Evolutionary conservation across 2,888 invertebrate species (phyloP), one percentile per base, ranked within the genome.

Genomic region (Miltochrista miniata): DNA sequence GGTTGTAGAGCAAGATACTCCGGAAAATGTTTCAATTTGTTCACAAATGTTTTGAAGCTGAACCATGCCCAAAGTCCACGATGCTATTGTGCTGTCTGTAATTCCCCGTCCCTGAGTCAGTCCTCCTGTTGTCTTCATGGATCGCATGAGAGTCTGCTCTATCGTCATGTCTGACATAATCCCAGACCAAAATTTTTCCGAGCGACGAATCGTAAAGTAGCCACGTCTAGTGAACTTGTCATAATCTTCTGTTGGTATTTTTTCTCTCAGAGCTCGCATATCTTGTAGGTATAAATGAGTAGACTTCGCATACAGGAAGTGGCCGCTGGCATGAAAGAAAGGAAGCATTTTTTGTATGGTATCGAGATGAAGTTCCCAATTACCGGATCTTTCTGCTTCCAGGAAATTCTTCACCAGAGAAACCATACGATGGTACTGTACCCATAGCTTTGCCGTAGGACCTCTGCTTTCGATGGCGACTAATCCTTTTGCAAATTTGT

Each of bases 281-380:
- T 79, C 75, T 70, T 85, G 83, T 9, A 52, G 37, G 31, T 52
- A 48, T 15, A 52, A 31, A 39, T 48, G 48, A 48, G 36, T 13
- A 83, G 48, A 66, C 81, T 58, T 58, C 30, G 61, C 61, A 38
- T 57, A 61, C 34, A 45, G 29, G 18, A 76, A 76, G 43, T 64
- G 86, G 76, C 9, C 82, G 51, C 59, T 62, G 24, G 79, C 74
- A 61, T 81, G 74, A 57, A 81, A 81, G 38, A 18, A 39, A 24
- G 81, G 79, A 15, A 82, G 62, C 64, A 71, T 63, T 50, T 24
- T 49, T 41, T 41, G 24, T 30, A 51, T 39, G 41, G 43, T 64
- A 48, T 39, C 30, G 18, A 45, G 31, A 39, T 45, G 38, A 33
- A 45, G 37, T 15, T 72, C 47, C 67, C 70, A 79, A 63, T 74